A percentile compares a stretch with the other conserved stretches of the same genome.
Evolutionary conservation across 2,888 invertebrate genomes (phyloP).

Genomic region (Dicranocentrus wangi): DNA sequence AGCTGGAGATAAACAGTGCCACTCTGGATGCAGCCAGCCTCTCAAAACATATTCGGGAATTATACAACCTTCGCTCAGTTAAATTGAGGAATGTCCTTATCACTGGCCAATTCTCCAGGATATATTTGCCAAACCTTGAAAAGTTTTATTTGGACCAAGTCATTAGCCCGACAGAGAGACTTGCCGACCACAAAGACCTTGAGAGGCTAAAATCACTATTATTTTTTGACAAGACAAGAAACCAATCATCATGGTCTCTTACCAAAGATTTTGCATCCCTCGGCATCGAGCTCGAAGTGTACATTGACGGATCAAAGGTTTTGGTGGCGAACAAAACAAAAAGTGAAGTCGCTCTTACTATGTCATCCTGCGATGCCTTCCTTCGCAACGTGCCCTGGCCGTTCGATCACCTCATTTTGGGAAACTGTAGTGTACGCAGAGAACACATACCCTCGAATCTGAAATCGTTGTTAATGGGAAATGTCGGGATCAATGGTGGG

Average conservation of each 20-base stretch:
- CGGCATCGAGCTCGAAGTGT: constrained; percentile 32
- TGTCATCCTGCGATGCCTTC: constrained; percentile 22
- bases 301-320: constrained; percentile 43
- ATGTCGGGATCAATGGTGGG: constrained; percentile 18
- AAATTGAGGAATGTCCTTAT: constrained; percentile 25
- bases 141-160: constrained; percentile 17
- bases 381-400: neutral
- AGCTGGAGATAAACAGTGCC: constrained; percentile 36
- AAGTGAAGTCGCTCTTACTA: constrained; percentile 23
- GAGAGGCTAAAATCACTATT: constrained; percentile 38
- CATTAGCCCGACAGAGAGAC: neutral
- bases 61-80: constrained; percentile 16
- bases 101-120: constrained; percentile 23
- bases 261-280: constrained; percentile 32
- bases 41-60: constrained; percentile 12
- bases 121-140: constrained; percentile 34
- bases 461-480: constrained; percentile 24
- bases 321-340: constrained; percentile 27
- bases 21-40: constrained; percentile 21
- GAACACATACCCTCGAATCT: neutral
- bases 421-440: constrained; percentile 12
- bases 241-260: constrained; percentile 1
- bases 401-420: constrained; percentile 1
- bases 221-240: constrained; percentile 25
- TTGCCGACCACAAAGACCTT: constrained; percentile 1